A percentile compares a stretch with the other conserved stretches of the same genome.
Evolutionary conservation across 2,113 vertebrate species (phyloP).

Genomic region (Eulemur rufifrons): DNA sequence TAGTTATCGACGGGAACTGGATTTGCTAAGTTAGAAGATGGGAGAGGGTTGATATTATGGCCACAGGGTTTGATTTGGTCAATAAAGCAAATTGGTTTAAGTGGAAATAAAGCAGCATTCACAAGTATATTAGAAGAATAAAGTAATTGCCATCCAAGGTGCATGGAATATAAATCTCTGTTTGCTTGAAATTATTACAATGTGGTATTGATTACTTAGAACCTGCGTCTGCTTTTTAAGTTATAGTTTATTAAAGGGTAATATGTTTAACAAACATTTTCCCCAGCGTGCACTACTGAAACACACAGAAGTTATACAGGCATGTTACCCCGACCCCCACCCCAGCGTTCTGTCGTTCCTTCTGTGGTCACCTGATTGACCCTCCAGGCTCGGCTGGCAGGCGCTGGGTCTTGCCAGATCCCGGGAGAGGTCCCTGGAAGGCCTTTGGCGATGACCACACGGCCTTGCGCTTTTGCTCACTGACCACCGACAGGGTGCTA

Average conservation of each 20-base stretch:
- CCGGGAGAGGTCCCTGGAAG: not conserved
- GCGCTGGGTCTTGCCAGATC: not conserved
- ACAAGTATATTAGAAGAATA: conserved; percentile 60
- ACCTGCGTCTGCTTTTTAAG: conserved; percentile 61
- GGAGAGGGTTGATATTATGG: conserved; percentile 51
- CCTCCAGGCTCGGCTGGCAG: not conserved
- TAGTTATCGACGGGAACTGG: conserved; percentile 27
- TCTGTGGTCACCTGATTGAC: accelerated
- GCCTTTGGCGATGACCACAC: accelerated
- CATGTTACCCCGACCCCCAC: no score
- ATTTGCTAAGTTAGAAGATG: not conserved
- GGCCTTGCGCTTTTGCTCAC: accelerated
- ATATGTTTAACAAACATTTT: conserved; percentile 14
- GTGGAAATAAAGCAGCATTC: conserved; percentile 66
- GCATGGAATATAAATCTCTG: conserved; percentile 68
- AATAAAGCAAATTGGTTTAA: conserved; percentile 76
- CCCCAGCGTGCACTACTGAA: not conserved
- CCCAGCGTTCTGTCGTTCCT: not conserved
- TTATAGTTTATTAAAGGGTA: conserved; percentile 66
- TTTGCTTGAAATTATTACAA: conserved; percentile 74
- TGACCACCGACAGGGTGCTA: accelerated
- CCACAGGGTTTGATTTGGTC: conserved; percentile 68
- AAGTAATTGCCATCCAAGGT: conserved; percentile 68
- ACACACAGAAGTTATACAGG: not conserved
- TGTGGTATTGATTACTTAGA: conserved; percentile 66